These are phyloP conservation scores for Rapana venosa DNA, from an alignment of 2,888 invertebrate genomes.

Conservation along the genomic window DNA sequence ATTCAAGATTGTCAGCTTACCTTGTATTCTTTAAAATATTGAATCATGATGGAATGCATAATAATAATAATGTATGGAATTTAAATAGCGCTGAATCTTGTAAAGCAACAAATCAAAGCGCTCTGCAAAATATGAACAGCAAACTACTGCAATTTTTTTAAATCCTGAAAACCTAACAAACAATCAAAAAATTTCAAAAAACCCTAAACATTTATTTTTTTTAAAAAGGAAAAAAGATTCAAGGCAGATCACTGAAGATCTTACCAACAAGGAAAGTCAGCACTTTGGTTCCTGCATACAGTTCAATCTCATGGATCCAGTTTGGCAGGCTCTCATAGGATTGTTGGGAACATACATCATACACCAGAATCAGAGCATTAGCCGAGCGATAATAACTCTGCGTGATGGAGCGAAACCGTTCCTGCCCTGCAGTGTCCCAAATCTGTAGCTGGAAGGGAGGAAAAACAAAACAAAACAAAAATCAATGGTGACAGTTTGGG, in stretches of 20 bases:
- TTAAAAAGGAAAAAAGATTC: background rate
- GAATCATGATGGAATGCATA: too few species aligned
- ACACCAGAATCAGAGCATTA: slow-evolving; percentile 96
- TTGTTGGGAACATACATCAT: slow-evolving; percentile 98
- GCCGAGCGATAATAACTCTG: slow-evolving; percentile 98
- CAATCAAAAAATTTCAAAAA: too few species aligned
- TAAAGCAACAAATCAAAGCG: too few species aligned
- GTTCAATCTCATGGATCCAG: slow-evolving; percentile 98
- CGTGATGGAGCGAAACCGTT: slow-evolving; percentile 95
- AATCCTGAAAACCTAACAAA: too few species aligned
- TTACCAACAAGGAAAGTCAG: slow-evolving; percentile 94
- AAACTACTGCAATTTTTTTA: too few species aligned
- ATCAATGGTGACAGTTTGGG: background rate
- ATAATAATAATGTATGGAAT: too few species aligned
- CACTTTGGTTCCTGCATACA: slow-evolving; percentile 96
- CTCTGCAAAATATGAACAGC: too few species aligned
- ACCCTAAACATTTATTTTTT: too few species aligned
- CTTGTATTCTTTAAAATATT: too few species aligned
- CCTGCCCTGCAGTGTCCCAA: slow-evolving; percentile 99
- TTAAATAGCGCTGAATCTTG: too few species aligned
- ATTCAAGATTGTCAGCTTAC: too few species aligned
- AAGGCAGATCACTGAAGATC: slow-evolving; percentile 70
- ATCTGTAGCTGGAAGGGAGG: slow-evolving; percentile 89
- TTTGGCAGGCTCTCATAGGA: slow-evolving; percentile 98
- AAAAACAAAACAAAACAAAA: background rate